Conservation (phyloP, 2,888 invertebrate genomes). For the Torymus aiolomorphi region DNA sequence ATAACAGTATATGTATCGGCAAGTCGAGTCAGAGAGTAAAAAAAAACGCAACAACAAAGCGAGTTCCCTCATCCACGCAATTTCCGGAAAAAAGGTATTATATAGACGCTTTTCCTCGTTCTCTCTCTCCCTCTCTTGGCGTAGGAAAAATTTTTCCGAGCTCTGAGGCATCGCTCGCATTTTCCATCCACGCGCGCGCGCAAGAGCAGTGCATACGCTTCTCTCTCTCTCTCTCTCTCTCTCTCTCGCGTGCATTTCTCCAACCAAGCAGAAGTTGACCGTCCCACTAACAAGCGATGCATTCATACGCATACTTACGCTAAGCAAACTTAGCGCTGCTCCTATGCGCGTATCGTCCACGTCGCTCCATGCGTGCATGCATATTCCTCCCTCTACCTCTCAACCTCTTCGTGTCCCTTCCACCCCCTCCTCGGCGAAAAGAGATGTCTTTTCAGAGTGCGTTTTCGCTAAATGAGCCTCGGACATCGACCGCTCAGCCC, state of each 20-base stretch:
- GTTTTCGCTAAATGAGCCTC: slow-evolving; percentile 49
- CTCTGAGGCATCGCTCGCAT: background rate
- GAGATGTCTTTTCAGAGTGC: slow-evolving; percentile 38
- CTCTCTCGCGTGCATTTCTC: slow-evolving; percentile 27
- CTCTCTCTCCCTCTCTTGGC: background rate
- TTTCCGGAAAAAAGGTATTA: slow-evolving; percentile 39
- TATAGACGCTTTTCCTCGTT: background rate
- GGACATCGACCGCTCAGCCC: slow-evolving; percentile 20
- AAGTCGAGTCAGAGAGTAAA: background rate
- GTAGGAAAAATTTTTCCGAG: slow-evolving; percentile 33
- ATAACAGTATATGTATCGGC: background rate
- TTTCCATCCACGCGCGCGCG: background rate
- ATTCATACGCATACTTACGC: slow-evolving; percentile 65
- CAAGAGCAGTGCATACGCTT: background rate
- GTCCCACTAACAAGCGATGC: slow-evolving; percentile 63
- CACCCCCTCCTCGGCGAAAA: too few species aligned
- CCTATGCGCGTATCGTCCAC: background rate
- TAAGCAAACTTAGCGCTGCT: slow-evolving; percentile 62
- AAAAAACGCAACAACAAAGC: slow-evolving; percentile 28
- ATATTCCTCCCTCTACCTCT: background rate
- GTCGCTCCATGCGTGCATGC: background rate
- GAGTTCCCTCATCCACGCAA: slow-evolving; percentile 28
- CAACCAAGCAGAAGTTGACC: slow-evolving; percentile 55
- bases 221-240: background rate
- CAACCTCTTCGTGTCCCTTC: too few species aligned